Evolutionary conservation across 1,140 invertebrate genomes (phyloP), one percentile per base, ranked within the genome.

Genomic region (Lepidotrigona ventralis): DNA sequence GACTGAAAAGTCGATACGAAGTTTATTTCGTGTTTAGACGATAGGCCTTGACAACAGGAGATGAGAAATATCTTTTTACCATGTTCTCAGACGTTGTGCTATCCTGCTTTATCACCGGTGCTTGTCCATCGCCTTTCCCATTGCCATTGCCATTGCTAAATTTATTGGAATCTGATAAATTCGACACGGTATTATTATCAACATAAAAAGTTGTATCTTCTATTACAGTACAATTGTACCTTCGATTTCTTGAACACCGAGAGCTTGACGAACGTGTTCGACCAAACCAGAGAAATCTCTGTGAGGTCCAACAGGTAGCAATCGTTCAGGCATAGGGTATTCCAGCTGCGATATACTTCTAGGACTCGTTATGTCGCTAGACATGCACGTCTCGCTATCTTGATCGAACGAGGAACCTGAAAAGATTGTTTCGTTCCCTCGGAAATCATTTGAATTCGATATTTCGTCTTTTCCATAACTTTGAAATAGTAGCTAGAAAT

Each of bases 321-420:
- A 56, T 74, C 93, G 90, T 85, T 94, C 93, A 4, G 91, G 93
- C 86, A 92, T 90, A 1, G 93, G 93, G 78, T 93, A 90, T 75
- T 94, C 92, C 11, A 94, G 79, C 69, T 93, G 93, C 6, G 92
- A 93, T n/a, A 91, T 88, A 68, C 91, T 93, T 53, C 89, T 86
- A 1, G 92, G 91, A 85, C 91, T 94, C 12, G 92, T 92, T 39
- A 93, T 87, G 56, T 93, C 91, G 54, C 92, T 93, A 1, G 91
- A 92, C 17, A 89, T 81, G 33, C 89, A 91, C n/a, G 91, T 93
- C 66, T 93, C 92, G 15, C 91, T 93, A 19, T 92, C 92, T 81
- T 93, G 91, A 21, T 93, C 93, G 51, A 90, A 87, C 15, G 88
- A 88, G 4, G 89, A 89, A 33, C 60, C 88, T 89, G 17, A 15